These are phyloP conservation scores for Drosophila lacertosa DNA, from an alignment of 1,140 invertebrate genomes.

Conservation along the genomic window DNA sequence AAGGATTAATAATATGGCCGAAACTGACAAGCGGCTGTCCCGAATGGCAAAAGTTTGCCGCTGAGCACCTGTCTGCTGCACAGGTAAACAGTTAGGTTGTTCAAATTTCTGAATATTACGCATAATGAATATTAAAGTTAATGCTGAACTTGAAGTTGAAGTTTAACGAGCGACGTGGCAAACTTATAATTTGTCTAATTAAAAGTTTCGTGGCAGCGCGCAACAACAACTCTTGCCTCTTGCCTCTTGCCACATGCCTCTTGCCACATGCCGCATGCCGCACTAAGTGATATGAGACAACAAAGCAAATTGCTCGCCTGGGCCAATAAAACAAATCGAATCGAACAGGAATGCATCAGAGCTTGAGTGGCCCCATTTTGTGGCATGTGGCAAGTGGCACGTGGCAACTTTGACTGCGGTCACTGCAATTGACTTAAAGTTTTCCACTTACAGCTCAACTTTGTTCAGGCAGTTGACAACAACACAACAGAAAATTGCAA, in stretches of 20 bases:
- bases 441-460: slow-evolving; percentile 63
- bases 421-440: slow-evolving; percentile 45
- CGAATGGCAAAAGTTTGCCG: slow-evolving; percentile 53
- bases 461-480: not conserved
- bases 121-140: slow-evolving; percentile 64
- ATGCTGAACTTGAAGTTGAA: slow-evolving; percentile 53
- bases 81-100: slow-evolving; percentile 2
- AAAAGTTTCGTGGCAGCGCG: slow-evolving; percentile 55
- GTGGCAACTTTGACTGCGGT: slow-evolving; percentile 50
- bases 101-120: slow-evolving; percentile 2
- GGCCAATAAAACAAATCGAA: slow-evolving; percentile 53
- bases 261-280: not conserved
- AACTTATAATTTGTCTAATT: slow-evolving; percentile 75
- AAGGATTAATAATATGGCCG: slow-evolving; percentile 59
- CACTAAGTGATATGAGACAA: slow-evolving; percentile 33
- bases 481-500: not conserved
- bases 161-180: slow-evolving; percentile 47
- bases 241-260: slow-evolving; percentile 21
- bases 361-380: slow-evolving; percentile 23
- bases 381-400: too few relatives aligned
- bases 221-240: slow-evolving; percentile 27
- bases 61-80: slow-evolving; percentile 14
- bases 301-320: slow-evolving; percentile 18
- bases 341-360: slow-evolving; percentile 43
- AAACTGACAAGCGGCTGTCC: slow-evolving; percentile 30